phyloP scores from a whole-genome alignment of 2,888 invertebrate species.

The Nemotelus nigrinus region DNA sequence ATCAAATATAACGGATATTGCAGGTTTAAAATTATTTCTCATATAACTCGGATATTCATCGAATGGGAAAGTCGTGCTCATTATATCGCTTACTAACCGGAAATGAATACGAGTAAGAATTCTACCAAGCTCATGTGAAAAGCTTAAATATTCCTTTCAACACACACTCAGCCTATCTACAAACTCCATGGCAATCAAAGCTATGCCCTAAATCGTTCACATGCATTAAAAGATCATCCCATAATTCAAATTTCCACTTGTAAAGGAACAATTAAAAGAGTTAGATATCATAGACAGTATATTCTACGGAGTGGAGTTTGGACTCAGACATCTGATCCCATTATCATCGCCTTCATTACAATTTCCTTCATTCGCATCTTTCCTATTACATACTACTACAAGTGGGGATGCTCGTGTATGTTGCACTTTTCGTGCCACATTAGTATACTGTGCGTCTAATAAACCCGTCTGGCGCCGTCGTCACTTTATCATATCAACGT shows the following conservation, averaged over 20 bases:
- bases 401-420: slow-evolving; percentile 4
- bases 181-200: too few species aligned
- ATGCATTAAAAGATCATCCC: background rate
- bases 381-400: background rate
- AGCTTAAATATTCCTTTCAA: too few species aligned
- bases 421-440: slow-evolving; percentile 15
- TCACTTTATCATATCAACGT: slow-evolving; percentile 44
- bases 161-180: too few species aligned
- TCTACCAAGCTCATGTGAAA: too few species aligned
- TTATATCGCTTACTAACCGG: too few species aligned
- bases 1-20: too few species aligned
- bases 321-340: slow-evolving; percentile 42
- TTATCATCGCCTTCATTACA: slow-evolving; percentile 41
- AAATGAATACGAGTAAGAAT: too few species aligned
- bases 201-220: too few species aligned
- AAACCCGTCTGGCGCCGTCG: slow-evolving; percentile 44
- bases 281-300: slow-evolving; percentile 26
- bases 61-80: too few species aligned
- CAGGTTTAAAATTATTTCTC: too few species aligned
- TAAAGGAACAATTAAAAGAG: slow-evolving; percentile 37
- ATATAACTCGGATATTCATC: too few species aligned
- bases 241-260: slow-evolving; percentile 30
- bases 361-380: slow-evolving; percentile 34
- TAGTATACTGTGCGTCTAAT: slow-evolving; percentile 30
- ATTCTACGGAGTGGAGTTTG: background rate